Conservation (phyloP, 2,888 invertebrate species). For the Machimus atricapillus region DNA sequence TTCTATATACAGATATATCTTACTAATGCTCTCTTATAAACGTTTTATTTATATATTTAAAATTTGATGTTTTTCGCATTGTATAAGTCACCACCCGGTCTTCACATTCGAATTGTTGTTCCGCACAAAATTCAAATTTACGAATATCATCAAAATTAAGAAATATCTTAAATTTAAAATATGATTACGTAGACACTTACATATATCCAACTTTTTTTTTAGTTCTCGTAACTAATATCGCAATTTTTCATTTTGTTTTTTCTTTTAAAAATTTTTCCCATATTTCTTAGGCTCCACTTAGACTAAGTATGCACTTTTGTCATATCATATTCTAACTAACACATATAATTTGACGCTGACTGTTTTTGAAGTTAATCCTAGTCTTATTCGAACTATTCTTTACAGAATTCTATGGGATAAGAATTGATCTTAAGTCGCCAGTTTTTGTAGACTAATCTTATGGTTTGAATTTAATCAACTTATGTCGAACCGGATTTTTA, state of each 20-base stretch:
- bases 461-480: neutral
- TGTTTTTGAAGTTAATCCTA: constrained; percentile 31
- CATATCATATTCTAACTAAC: constrained; percentile 46
- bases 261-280: neutral
- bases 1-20: neutral
- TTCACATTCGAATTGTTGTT: neutral
- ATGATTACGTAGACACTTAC: constrained; percentile 9
- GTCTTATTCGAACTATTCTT: constrained; percentile 7
- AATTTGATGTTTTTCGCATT: neutral
- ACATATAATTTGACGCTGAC: constrained; percentile 49
- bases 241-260: neutral
- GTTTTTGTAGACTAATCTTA: neutral
- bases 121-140: neutral
- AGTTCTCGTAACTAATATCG: constrained; percentile 14
- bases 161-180: neutral
- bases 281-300: constrained; percentile 6
- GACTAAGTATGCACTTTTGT: constrained; percentile 7
- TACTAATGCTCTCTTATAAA: neutral
- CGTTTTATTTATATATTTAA: neutral
- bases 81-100: neutral
- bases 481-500: neutral
- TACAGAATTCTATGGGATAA: neutral
- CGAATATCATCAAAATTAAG: neutral
- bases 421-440: neutral
- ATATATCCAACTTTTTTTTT: neutral